Base-by-base conservation (phyloP, 1,140 invertebrate species). In the Listronotus bonariensis region DNA sequence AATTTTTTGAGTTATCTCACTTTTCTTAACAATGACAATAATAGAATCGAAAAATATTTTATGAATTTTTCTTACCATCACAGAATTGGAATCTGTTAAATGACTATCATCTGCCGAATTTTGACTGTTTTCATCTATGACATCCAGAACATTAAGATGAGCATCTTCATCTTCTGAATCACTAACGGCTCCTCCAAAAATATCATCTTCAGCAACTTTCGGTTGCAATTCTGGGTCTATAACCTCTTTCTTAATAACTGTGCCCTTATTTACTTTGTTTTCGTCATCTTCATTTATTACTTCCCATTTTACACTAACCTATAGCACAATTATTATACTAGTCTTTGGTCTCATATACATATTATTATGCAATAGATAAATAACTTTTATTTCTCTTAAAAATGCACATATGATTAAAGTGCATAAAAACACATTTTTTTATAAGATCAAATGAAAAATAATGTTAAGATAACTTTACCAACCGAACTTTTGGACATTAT, bases 271-370 rank as follows among this genome's bases (percentile, higher is more conserved):
- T 26, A 84, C 80, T 74, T 85, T 83, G 69, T 84, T 82, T 61
- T 93, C 91, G 71, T 93, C 91, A 76, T 97, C 93, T 77, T 97
- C 94, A 69, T 90, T 92, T 34, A 97, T 89, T 0, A 98, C 89
- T 79, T 98, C 95, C 89, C 92, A 98, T 57, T 90, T 91, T 0
- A 97, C 91, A 74, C 83, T 83, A 4, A 85, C 82, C 49, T 69
- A 26, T 14, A 42, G 32, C 18, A 57, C 5, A 12, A 45, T 6
- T 6, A 34, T 34, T 34, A 34, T 34, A 34, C 9, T 34, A 34
- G 32, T 34, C 32, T 9, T 34, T 34, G 32, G 32, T 34, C 32
- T n/a, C n/a, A n/a, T n/a, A n/a, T n/a, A n/a, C n/a, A n/a, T n/a
- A n/a, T n/a, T n/a, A n/a, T n/a, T n/a, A n/a, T n/a, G n/a, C n/a